A percentile compares a stretch with the other conserved stretches of the same genome.
Conservation (phyloP, 2,888 invertebrate genomes). For the Lasius platythorax region DNA sequence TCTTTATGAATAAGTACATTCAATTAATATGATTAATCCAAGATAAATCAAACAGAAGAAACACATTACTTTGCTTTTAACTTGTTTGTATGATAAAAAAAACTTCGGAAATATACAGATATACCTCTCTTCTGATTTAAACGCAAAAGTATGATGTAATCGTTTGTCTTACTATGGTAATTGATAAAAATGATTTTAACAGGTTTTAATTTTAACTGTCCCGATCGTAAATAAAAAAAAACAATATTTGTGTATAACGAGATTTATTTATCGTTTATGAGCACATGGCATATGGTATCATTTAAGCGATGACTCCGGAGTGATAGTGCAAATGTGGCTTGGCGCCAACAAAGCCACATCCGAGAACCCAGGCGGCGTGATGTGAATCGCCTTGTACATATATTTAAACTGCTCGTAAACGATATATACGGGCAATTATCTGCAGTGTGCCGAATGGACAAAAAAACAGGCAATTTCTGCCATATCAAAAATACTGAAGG, state of each 20-base stretch:
- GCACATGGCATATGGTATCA: slow-evolving; percentile 19
- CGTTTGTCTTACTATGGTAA: neutral
- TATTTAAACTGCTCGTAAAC: slow-evolving; percentile 28
- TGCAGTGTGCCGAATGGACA: neutral
- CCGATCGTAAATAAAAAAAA: neutral
- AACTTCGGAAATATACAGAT: neutral
- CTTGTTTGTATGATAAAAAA: neutral
- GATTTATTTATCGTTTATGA: neutral
- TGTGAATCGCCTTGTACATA: slow-evolving; percentile 10
- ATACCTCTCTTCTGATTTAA: neutral
- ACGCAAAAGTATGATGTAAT: neutral
- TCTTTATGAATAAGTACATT: neutral
- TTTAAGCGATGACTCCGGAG: slow-evolving; percentile 34
- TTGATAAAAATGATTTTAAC: neutral
- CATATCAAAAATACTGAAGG: slow-evolving; percentile 46
- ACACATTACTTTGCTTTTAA: neutral
- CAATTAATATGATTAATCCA: neutral
- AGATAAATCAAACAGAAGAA: neutral
- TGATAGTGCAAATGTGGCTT: slow-evolving; percentile 29
- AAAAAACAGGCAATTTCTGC: slow-evolving; percentile 46
- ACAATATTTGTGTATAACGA: slow-evolving; percentile 12
- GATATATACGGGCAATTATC: slow-evolving; percentile 46
- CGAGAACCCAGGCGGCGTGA: neutral
- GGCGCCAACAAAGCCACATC: slow-evolving; percentile 39
- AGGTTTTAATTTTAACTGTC: neutral